These are phyloP conservation scores for Elephas maximus DNA, from an alignment of 2,113 vertebrate species.

Conservation along the genomic window DNA sequence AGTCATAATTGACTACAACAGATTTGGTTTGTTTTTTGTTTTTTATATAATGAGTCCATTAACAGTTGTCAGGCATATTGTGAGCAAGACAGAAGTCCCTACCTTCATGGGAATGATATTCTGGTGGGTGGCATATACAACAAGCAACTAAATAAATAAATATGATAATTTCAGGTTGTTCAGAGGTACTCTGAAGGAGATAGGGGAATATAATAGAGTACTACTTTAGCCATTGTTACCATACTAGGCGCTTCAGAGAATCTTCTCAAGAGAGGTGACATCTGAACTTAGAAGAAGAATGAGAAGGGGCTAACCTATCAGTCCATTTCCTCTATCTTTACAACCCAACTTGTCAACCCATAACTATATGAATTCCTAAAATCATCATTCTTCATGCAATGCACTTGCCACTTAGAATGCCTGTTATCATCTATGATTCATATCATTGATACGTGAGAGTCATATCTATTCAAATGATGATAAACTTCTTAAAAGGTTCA, in stretches of 20 bases:
- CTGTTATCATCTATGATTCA: neutral
- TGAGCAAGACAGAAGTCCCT: neutral
- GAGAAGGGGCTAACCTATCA: neutral
- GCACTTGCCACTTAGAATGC: neutral
- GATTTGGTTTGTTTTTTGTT: neutral
- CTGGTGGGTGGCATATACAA: neutral
- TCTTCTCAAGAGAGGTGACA: neutral
- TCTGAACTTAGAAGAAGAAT: neutral
- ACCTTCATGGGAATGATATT: neutral
- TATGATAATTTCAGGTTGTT: neutral
- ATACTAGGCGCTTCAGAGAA: neutral
- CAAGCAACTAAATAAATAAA: neutral
- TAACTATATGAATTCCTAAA: slow-evolving; percentile 8
- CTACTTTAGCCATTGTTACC: neutral
- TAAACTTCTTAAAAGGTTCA: neutral
- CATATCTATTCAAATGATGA: neutral
- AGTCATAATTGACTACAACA: neutral
- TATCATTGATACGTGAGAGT: neutral
- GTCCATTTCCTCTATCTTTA: neutral
- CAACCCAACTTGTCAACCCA: neutral
- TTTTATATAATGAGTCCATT: neutral
- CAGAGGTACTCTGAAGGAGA: neutral
- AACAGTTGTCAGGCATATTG: neutral
- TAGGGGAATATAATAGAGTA: neutral
- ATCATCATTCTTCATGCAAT: neutral